Evolutionary conservation across 2,888 invertebrate species (phyloP).

Genomic region (Mayetiola destructor): DNA sequence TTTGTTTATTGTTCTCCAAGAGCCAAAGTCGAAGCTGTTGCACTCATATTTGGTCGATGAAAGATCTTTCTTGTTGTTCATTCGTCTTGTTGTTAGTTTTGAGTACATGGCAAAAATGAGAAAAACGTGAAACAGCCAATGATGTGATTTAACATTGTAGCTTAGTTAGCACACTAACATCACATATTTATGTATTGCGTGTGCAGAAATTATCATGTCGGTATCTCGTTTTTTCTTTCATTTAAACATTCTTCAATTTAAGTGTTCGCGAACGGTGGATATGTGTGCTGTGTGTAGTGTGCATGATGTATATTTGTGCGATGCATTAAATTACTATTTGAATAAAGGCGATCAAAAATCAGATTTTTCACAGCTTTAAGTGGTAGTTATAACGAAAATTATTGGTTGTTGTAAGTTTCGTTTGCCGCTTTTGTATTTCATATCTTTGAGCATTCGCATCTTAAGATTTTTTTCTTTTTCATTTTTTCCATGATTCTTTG

Average conservation of each 20-base stretch:
- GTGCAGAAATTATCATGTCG: slow-evolving; percentile 7
- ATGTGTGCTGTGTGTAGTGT: slow-evolving; percentile 3
- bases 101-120: background rate
- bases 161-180: background rate
- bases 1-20: too few species aligned
- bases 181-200: background rate
- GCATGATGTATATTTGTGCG: too few species aligned
- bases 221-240: background rate
- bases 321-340: slow-evolving; percentile 16
- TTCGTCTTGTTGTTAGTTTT: background rate
- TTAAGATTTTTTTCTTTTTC: background rate
- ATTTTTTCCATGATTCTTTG: background rate
- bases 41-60: too few species aligned
- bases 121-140: background rate
- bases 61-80: background rate
- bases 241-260: background rate
- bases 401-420: slow-evolving; percentile 4
- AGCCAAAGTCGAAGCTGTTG: too few species aligned
- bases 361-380: slow-evolving; percentile 17
- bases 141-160: slow-evolving; percentile 5
- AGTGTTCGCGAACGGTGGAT: background rate
- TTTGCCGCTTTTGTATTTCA: background rate
- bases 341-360: slow-evolving; percentile 16
- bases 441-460: background rate
- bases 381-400: slow-evolving; percentile 15